These are phyloP conservation scores for Papilio polytes DNA, from an alignment of 1,140 invertebrate species.

Conservation along the genomic window DNA sequence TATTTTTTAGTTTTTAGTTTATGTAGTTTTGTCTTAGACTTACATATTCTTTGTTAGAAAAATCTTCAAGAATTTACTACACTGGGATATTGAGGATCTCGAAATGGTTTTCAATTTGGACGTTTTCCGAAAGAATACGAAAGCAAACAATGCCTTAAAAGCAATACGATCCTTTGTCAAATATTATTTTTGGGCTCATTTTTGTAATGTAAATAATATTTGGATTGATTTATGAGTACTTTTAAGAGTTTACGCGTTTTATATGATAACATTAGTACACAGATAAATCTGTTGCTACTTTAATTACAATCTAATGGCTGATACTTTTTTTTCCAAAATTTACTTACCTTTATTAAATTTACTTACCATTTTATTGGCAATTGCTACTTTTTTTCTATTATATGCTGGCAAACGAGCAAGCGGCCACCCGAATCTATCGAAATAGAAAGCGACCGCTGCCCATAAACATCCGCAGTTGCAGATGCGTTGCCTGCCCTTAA, in stretches of 20 bases:
- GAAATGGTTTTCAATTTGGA: neutral
- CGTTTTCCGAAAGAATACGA: slow-evolving; percentile 8
- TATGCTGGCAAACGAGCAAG: no score
- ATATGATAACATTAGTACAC: neutral
- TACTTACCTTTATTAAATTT: no score
- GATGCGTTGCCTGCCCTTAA: no score
- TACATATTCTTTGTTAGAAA: neutral
- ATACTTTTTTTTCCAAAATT: no score
- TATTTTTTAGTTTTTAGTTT: neutral
- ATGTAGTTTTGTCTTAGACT: neutral
- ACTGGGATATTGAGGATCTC: neutral
- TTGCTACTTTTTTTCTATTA: no score
- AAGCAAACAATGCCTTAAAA: slow-evolving; percentile 23
- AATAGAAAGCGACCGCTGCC: no score
- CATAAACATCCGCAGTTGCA: no score
- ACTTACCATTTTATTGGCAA: no score
- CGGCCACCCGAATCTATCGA: no score
- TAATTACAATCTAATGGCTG: neutral
- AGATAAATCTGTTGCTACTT: neutral
- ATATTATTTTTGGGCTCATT: slow-evolving; percentile 26
- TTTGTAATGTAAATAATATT: slow-evolving; percentile 21
- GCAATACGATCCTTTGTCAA: slow-evolving; percentile 22
- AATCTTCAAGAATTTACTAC: neutral
- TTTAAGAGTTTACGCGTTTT: neutral
- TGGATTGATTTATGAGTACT: slow-evolving; percentile 8